A percentile compares a stretch with the other conserved stretches of the same genome.
Evolutionary conservation across 2,888 invertebrate genomes (phyloP).

Genomic region (Prionchulus punctatus): DNA sequence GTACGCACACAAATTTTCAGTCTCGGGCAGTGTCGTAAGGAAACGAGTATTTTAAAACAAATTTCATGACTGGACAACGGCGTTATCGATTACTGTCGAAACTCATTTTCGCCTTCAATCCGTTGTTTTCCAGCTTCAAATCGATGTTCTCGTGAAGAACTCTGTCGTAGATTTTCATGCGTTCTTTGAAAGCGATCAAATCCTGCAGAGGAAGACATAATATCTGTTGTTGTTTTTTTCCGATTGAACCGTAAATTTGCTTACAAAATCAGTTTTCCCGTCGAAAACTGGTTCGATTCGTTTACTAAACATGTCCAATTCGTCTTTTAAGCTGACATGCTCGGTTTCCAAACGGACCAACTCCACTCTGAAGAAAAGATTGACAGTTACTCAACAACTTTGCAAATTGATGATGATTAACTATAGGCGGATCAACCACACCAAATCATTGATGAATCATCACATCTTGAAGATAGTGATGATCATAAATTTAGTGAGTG

Average conservation of each 20-base stretch:
- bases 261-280: background rate
- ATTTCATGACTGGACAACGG: no score
- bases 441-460: no score
- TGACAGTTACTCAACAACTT: background rate
- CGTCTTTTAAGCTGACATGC: background rate
- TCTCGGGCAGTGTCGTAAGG: no score
- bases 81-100: no score
- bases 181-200: background rate
- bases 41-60: no score
- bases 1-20: no score
- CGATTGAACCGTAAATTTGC: background rate
- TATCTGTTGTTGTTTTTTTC: no score
- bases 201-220: constrained; percentile 1
- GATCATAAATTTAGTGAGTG: no score
- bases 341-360: background rate
- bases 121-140: constrained; percentile 14
- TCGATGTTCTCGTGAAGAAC: constrained; percentile 23
- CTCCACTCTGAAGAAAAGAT: background rate
- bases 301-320: background rate
- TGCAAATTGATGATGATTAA: no score
- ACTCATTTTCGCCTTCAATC: background rate
- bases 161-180: constrained; percentile 9
- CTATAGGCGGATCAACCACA: no score
- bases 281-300: background rate
- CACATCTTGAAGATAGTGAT: no score